A percentile compares a stretch with the other conserved stretches of the same genome.
These are phyloP conservation scores for Cathartes aura DNA, from an alignment of 2,113 vertebrate genomes.

Conservation along the genomic window DNA sequence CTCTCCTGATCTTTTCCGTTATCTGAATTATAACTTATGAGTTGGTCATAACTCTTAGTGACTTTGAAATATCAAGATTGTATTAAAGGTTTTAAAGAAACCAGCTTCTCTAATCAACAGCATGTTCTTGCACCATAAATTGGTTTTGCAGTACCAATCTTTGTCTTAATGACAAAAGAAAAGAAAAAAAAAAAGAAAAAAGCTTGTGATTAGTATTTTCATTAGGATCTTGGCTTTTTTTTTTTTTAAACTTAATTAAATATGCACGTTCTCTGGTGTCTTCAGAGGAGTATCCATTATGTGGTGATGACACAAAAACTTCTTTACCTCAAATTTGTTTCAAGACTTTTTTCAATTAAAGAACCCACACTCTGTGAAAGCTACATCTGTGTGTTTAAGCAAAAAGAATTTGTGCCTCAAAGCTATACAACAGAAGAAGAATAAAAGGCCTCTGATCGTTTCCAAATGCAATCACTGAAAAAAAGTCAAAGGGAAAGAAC, in stretches of 20 bases:
- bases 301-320: neutral
- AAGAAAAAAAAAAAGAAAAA: neutral
- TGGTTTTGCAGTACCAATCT: neutral
- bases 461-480: neutral
- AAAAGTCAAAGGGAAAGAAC: neutral
- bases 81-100: neutral
- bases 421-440: neutral
- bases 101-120: neutral
- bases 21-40: neutral
- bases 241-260: neutral
- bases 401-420: conserved; percentile 31
- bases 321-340: neutral
- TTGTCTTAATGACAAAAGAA: neutral
- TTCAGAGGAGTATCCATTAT: neutral
- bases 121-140: neutral
- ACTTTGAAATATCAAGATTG: neutral
- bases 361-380: neutral
- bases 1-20: neutral
- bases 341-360: neutral
- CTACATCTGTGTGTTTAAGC: neutral
- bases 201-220: neutral
- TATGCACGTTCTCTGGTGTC: neutral
- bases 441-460: neutral
- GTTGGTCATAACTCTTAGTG: neutral
- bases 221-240: neutral